Evolutionary conservation across 2,888 invertebrate genomes (phyloP), one percentile per base, ranked within the genome.

Genomic region (Portevinia maculata): DNA sequence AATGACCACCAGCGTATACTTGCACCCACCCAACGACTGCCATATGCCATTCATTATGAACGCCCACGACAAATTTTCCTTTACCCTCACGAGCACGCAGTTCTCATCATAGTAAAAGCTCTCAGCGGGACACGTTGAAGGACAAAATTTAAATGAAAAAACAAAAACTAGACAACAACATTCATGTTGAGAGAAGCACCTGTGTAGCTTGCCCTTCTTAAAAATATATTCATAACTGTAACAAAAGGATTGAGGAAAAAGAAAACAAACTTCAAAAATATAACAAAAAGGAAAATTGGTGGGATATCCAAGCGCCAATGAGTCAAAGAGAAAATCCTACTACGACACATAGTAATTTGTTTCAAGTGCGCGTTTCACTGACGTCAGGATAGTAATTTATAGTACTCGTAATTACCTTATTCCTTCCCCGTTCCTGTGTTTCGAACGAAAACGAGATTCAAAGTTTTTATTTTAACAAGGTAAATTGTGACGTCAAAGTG

Each of bases 301-400:
- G 57, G 46, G 19, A 50, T 57, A 50, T 19, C 13, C 59, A 48
- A 9, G 41, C 24, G 32, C 59, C 59, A 17, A 39, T 44, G 48
- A 57, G 28, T 48, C 69, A 65, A 69, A 60, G 46, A 34, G 21
- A 44, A 62, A 32, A 50, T 39, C 15, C 44, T 6, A 55, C 69
- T 11, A 37, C 13, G 13, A 44, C 21, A 52, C 32, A 30, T 32
- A 46, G 55, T 44, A 64, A 70, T 57, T 78, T 76, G 70, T 39
- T 70, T 34, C 19, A 41, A 57, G 19, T 21, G 76, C 37, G 48
- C 64, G 34, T 28, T 70, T 55, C 17, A 57, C 57, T 78, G 78
- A 78, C 70, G 78, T 70, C 78, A 78, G 70, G 19, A 64, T 55
- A 37, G 57, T 78, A 70, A 78, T 78, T 78, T 57, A 24, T 70